phyloP scores from a whole-genome alignment of 2,113 vertebrate species.

The Trochalopteron elliotii region DNA sequence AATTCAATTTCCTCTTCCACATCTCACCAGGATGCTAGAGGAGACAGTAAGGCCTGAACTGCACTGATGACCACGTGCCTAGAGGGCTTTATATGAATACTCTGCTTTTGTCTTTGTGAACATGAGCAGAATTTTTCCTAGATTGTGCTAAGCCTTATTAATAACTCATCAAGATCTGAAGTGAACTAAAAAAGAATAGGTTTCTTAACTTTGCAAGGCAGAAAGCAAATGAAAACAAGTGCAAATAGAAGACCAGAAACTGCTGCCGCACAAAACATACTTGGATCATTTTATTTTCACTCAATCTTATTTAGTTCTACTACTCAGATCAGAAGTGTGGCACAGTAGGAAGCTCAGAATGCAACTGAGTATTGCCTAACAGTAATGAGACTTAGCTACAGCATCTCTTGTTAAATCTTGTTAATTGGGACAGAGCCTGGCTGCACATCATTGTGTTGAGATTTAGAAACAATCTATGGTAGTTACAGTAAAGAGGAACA shows the following conservation, averaged over 20 bases:
- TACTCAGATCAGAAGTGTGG: conserved; percentile 24
- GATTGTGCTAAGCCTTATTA: not conserved
- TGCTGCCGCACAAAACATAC: not conserved
- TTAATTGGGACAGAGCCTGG: conserved; percentile 35
- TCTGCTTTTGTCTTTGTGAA: not conserved
- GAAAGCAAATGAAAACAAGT: not conserved
- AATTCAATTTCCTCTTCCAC: not conserved
- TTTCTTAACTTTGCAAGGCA: not conserved
- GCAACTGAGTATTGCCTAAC: conserved; percentile 23
- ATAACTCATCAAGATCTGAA: not conserved
- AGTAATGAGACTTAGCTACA: conserved; percentile 16
- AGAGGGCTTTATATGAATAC: not conserved
- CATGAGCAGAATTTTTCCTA: not conserved
- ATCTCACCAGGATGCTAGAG: not conserved
- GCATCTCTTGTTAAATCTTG: conserved; percentile 4
- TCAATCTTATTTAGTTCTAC: not conserved
- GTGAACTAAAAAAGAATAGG: not conserved
- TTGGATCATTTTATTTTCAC: conserved; percentile 49
- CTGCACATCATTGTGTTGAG: not conserved
- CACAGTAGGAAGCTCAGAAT: conserved; percentile 45
- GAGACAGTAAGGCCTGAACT: not conserved
- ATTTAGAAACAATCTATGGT: conserved; percentile 4
- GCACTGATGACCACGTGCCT: not conserved
- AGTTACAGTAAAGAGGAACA: conserved; percentile 43
- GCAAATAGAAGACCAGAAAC: not conserved